Evolutionary conservation across 2,113 vertebrate species (phyloP).

Genomic region (Gopherus evgoodei): DNA sequence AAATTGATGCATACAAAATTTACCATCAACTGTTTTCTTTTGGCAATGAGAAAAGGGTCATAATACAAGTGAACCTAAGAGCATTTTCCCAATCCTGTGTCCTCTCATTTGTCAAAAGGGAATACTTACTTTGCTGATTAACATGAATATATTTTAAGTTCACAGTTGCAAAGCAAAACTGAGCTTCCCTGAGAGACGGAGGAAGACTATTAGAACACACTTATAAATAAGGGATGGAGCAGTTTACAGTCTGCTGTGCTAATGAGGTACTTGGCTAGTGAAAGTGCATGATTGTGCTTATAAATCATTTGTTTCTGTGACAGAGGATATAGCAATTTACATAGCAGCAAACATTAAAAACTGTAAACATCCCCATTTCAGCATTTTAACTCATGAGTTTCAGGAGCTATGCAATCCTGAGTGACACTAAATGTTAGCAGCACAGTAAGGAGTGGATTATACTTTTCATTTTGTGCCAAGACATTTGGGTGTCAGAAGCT

Average conservation of each 20-base stretch:
- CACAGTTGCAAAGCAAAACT: conserved; percentile 40
- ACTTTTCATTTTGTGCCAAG: not conserved
- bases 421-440: not conserved
- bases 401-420: not conserved
- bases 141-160: not conserved
- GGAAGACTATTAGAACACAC: conserved; percentile 43
- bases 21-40: not conserved
- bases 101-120: conserved; percentile 10
- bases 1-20: not conserved
- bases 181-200: conserved; percentile 47
- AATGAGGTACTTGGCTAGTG: conserved; percentile 47
- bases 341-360: conserved; percentile 1
- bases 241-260: not conserved
- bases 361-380: not conserved
- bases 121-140: conserved; percentile 21
- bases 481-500: not conserved
- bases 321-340: conserved; percentile 38
- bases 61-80: not conserved
- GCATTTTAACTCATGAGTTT: conserved; percentile 21
- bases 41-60: not conserved
- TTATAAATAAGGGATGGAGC: conserved; percentile 27
- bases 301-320: conserved; percentile 46
- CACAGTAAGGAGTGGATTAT: not conserved
- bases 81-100: not conserved
- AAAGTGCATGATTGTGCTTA: conserved; percentile 4